These are phyloP conservation scores for Anabas testudineus DNA, from an alignment of 2,797 vertebrate species.

Conservation along the genomic window DNA sequence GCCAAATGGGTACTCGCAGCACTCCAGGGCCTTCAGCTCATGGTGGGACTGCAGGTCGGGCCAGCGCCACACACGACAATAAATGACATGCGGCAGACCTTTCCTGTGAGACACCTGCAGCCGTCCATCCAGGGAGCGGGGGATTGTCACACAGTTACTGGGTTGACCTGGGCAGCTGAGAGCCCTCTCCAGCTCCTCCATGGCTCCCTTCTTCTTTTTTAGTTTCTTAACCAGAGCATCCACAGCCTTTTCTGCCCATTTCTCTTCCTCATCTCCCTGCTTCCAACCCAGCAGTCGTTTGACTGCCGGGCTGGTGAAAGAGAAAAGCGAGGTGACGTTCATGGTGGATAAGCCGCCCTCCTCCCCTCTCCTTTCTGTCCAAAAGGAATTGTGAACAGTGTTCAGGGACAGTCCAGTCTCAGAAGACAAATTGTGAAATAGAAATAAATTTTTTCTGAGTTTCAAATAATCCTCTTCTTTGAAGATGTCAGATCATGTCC, in stretches of 20 bases:
- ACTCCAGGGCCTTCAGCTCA: conserved; percentile 97
- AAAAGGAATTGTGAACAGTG: conserved; percentile 47
- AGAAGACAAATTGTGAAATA: conserved; percentile 12
- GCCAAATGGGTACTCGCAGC: conserved; percentile 96
- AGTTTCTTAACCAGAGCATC: conserved; percentile 95
- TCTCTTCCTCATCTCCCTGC: conserved; percentile 97
- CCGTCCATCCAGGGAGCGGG: conserved; percentile 93
- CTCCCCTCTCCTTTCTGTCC: conserved; percentile 55
- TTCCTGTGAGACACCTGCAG: conserved; percentile 97
- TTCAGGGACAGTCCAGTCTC: conserved; percentile 38
- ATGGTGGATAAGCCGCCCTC: conserved; percentile 77
- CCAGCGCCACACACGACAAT: conserved; percentile 98
- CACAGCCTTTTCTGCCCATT: conserved; percentile 98
- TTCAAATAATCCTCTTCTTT: conserved; percentile 44
- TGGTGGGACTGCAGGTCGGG: conserved; percentile 97
- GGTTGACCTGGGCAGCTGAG: conserved; percentile 94
- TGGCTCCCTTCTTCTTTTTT: conserved; percentile 96
- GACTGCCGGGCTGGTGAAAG: conserved; percentile 97
- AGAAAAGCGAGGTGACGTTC: conserved; percentile 97
- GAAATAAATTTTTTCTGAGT: conserved; percentile 12
- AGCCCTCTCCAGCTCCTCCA: conserved; percentile 94
- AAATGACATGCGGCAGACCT: conserved; percentile 95
- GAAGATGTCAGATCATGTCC: conserved; percentile 27
- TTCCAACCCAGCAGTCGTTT: conserved; percentile 97
- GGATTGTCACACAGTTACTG: conserved; percentile 97